phyloP scores from a whole-genome alignment of 2,113 vertebrate genomes.

The Lophius piscatorius region DNA sequence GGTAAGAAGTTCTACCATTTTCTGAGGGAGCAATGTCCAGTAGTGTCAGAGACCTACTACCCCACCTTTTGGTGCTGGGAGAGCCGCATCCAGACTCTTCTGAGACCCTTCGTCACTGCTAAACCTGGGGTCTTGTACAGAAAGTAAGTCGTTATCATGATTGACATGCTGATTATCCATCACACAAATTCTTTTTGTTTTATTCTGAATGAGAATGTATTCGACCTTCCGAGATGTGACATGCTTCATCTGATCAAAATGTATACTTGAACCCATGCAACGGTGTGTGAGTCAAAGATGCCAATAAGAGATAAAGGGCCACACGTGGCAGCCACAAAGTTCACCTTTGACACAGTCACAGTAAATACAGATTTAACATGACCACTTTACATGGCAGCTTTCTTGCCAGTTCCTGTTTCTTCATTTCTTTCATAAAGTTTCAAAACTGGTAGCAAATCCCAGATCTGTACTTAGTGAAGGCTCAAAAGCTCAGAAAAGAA shows the following conservation, averaged over 20 bases:
- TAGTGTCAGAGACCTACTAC: slow-evolving; percentile 97
- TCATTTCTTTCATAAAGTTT: slow-evolving; percentile 32
- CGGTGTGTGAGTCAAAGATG: neutral
- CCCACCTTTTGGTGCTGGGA: slow-evolving; percentile 99
- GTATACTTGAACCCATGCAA: neutral
- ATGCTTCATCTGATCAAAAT: neutral
- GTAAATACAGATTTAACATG: neutral
- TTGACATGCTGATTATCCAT: neutral
- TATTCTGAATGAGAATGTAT: neutral
- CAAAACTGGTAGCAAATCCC: slow-evolving; percentile 54
- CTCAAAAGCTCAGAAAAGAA: slow-evolving; percentile 51
- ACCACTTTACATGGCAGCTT: neutral
- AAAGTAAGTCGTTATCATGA: slow-evolving; percentile 84
- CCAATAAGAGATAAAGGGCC: neutral
- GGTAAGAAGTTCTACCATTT: slow-evolving; percentile 91
- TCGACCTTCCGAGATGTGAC: neutral
- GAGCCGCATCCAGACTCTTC: slow-evolving; percentile 91
- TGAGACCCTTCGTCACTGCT: slow-evolving; percentile 94
- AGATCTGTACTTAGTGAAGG: slow-evolving; percentile 37
- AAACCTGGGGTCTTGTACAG: slow-evolving; percentile 91
- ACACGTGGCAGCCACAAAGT: neutral
- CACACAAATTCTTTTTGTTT: neutral
- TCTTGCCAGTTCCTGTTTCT: slow-evolving; percentile 5
- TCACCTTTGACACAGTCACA: neutral
- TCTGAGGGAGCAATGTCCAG: slow-evolving; percentile 91